Evolutionary conservation across 2,888 invertebrate species (phyloP).

Genomic region (Nowickia ferox): DNA sequence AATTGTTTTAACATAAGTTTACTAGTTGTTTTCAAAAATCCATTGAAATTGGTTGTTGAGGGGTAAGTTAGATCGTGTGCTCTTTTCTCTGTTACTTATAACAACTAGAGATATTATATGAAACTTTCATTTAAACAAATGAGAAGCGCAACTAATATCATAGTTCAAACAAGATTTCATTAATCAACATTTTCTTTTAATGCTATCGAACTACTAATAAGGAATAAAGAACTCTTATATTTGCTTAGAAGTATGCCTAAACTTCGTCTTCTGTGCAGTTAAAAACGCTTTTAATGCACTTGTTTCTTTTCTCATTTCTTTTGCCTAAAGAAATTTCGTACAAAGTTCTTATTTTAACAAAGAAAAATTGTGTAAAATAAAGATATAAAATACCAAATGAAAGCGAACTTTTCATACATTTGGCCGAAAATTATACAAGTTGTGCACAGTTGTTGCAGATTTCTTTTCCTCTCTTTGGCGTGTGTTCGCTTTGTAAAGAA

Average conservation of each 20-base stretch:
- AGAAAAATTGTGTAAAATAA: constrained; percentile 27
- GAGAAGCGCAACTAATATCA: no score
- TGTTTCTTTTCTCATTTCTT: background rate
- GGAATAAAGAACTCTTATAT: no score
- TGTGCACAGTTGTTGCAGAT: constrained; percentile 46
- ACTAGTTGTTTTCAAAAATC: no score
- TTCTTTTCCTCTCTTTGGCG: background rate
- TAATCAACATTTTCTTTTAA: no score
- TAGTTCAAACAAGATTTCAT: no score
- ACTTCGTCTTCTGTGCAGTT: background rate
- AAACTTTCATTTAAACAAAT: no score
- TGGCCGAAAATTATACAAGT: constrained; percentile 57
- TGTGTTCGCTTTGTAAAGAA: constrained; percentile 32
- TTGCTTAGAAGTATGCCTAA: background rate
- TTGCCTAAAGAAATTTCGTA: constrained; percentile 2
- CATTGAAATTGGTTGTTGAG: no score
- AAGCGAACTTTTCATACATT: constrained; percentile 62
- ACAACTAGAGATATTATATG: no score
- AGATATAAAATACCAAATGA: constrained; percentile 30
- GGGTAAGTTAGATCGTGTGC: no score
- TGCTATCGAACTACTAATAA: no score
- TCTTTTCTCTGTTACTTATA: no score
- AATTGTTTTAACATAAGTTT: no score
- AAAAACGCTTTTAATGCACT: background rate
- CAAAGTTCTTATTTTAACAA: constrained; percentile 35